Evolutionary conservation across 2,888 invertebrate genomes (phyloP).

Genomic region (Myopa tessellatipennis): DNA sequence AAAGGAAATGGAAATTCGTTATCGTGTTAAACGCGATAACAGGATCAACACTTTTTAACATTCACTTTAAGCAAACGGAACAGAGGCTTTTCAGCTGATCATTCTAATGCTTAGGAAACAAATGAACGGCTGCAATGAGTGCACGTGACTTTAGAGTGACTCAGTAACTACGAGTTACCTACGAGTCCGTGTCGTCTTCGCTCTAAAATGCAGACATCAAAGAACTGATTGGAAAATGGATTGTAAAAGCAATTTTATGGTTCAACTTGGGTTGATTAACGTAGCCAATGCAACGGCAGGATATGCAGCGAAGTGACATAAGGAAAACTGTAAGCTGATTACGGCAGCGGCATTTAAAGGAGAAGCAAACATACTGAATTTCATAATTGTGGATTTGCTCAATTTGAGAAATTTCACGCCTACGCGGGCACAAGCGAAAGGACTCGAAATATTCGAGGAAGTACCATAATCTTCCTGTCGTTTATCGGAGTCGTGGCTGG

Average conservation of each 20-base stretch:
- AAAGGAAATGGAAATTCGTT: not conserved
- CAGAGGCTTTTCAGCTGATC: not conserved
- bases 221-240: conserved; percentile 28
- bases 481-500: not conserved
- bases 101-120: not conserved
- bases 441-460: not conserved
- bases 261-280: conserved; percentile 17
- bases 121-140: not conserved
- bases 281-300: conserved; percentile 22
- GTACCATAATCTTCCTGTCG: not conserved
- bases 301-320: conserved; percentile 6
- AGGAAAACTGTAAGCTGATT: conserved; percentile 35
- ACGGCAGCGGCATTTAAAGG: conserved; percentile 15
- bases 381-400: conserved; percentile 31
- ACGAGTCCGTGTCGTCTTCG: not conserved
- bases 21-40: conserved; percentile 7
- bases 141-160: conserved; percentile 15
- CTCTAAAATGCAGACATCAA: conserved; percentile 8
- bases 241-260: conserved; percentile 41
- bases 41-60: too few relatives aligned
- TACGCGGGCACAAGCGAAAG: not conserved
- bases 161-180: not conserved
- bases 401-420: conserved; percentile 46
- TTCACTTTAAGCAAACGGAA: not conserved
- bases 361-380: not conserved